Evolutionary conservation across 2,797 vertebrate species (phyloP).

Genomic region (Sebastes alutus): DNA sequence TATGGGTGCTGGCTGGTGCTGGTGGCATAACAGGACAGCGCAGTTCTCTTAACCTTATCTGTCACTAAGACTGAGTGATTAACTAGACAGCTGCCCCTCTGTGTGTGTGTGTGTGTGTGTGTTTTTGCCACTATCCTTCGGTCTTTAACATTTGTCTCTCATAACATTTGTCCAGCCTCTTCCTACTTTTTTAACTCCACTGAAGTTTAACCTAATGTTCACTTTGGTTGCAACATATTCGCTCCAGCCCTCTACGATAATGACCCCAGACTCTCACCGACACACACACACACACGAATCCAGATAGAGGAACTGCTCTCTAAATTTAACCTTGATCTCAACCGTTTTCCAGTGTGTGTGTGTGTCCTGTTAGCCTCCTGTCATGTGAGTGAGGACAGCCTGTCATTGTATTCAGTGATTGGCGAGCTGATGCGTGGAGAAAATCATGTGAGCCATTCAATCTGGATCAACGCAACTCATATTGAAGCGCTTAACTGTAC

Average conservation of each 20-base stretch:
- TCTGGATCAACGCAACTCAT: conserved; percentile 57
- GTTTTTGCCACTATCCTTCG: conserved; percentile 7
- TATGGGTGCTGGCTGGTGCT: conserved; percentile 64
- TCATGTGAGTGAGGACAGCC: conserved; percentile 80
- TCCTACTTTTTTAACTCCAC: not conserved
- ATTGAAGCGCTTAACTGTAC: conserved; percentile 63
- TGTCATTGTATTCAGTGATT: conserved; percentile 77
- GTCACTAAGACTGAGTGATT: conserved; percentile 88
- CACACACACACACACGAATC: conserved; percentile 19
- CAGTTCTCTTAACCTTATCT: conserved; percentile 90
- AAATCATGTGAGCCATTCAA: conserved; percentile 74
- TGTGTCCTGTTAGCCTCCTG: conserved; percentile 63
- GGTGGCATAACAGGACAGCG: conserved; percentile 67
- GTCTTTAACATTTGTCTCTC: conserved; percentile 21
- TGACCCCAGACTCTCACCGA: conserved; percentile 55
- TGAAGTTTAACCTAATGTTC: conserved; percentile 20
- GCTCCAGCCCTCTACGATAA: conserved; percentile 82
- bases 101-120: conserved; percentile 52
- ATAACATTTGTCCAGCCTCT: conserved; percentile 1
- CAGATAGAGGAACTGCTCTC: conserved; percentile 67
- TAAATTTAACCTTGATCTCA: conserved; percentile 80
- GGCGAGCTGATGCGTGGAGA: conserved; percentile 68
- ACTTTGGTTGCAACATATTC: conserved; percentile 82
- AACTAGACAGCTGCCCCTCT: conserved; percentile 87
- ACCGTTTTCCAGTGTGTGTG: conserved; percentile 56